Conservation (phyloP, 2,888 invertebrate genomes). For the Cantharis rustica region DNA sequence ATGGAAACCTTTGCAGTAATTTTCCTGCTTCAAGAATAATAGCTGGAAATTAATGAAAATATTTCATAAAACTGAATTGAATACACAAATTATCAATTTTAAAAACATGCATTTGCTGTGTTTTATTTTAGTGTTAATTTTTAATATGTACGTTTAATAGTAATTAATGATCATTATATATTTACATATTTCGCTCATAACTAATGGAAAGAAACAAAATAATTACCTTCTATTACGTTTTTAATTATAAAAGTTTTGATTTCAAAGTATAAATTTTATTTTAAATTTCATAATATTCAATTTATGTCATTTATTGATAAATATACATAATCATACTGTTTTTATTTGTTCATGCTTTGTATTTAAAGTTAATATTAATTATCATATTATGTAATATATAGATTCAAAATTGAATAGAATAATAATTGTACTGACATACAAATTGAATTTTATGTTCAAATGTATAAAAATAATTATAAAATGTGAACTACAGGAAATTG, state of each 20-base stretch:
- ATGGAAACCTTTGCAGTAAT: background rate
- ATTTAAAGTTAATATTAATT: background rate
- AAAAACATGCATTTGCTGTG: background rate
- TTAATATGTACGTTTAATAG: too few relatives aligned
- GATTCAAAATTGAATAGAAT: background rate
- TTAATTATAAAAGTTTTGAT: background rate
- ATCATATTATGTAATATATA: too few relatives aligned
- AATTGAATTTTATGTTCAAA: background rate
- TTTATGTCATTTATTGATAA: too few relatives aligned
- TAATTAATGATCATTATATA: too few relatives aligned
- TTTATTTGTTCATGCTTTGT: background rate
- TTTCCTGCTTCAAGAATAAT: background rate
- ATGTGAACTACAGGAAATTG: background rate
- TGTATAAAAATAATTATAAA: background rate
- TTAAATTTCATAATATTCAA: background rate
- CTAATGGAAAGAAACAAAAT: too few relatives aligned
- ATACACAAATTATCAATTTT: background rate
- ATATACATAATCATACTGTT: background rate
- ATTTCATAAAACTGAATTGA: background rate
- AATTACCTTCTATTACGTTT: too few relatives aligned
- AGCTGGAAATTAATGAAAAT: background rate
- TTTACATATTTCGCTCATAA: too few relatives aligned
- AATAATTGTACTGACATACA: background rate
- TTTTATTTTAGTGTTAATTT: too few relatives aligned
- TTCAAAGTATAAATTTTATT: background rate